Conservation (phyloP, 2,113 vertebrate genomes). For the Castor canadensis region DNA sequence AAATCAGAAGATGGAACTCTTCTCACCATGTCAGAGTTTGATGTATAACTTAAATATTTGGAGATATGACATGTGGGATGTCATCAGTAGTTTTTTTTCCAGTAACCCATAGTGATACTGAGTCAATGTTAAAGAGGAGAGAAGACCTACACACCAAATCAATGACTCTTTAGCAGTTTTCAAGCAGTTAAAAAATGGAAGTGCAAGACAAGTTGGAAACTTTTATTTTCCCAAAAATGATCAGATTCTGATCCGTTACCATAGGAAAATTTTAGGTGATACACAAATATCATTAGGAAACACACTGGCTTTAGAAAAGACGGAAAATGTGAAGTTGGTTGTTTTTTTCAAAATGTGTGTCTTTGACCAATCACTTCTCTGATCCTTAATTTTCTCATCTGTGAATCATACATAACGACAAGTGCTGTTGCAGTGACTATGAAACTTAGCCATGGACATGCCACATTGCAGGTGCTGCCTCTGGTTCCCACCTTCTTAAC, state of each 20-base stretch:
- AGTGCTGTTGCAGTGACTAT: rapidly evolving
- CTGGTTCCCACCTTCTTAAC: neutral
- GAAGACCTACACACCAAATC: neutral
- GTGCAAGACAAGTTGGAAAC: neutral
- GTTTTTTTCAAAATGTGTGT: neutral
- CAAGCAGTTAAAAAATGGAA: neutral
- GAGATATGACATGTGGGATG: no score
- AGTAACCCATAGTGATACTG: neutral
- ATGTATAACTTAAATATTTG: neutral
- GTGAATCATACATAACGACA: neutral
- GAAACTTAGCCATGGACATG: rapidly evolving
- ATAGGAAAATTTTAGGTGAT: neutral
- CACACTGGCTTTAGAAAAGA: neutral
- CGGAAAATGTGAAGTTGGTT: neutral
- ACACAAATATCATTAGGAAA: neutral
- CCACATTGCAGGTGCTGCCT: rapidly evolving
- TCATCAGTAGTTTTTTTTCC: neutral
- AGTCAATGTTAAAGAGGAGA: neutral
- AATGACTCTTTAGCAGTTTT: neutral
- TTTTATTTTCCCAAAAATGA: neutral
- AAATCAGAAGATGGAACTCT: neutral
- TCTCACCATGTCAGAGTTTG: neutral
- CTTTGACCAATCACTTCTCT: neutral
- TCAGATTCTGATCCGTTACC: neutral
- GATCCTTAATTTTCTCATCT: neutral